Percentiles rank a stretch among this genome's conserved stretches.
Evolutionary conservation across 2,113 vertebrate genomes (phyloP).

Genomic region (Semnornis frantzii): DNA sequence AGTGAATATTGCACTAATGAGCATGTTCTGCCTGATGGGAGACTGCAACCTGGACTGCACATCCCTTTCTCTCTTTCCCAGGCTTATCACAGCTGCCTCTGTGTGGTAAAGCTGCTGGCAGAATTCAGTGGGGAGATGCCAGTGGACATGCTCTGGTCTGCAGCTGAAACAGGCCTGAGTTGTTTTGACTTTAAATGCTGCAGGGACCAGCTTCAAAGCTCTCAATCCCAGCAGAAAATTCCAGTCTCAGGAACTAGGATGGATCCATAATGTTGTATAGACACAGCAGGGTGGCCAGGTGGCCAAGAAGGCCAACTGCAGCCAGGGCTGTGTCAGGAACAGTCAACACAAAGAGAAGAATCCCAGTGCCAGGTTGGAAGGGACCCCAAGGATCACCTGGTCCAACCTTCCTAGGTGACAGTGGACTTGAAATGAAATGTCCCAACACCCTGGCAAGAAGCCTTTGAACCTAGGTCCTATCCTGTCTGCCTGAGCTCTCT

Average conservation of each 20-base stretch:
- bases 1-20: slow-evolving; percentile 65
- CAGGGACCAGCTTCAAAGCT: not conserved
- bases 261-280: not conserved
- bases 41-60: slow-evolving; percentile 23
- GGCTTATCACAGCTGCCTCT: not conserved
- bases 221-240: not conserved
- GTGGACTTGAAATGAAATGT: no score
- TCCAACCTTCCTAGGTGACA: no score
- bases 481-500: no score
- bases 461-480: no score
- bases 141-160: not conserved
- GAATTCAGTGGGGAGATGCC: not conserved
- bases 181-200: not conserved
- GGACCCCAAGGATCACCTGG: no score
- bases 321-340: no score
- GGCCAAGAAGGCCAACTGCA: no score
- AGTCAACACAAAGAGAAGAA: no score
- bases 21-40: slow-evolving; percentile 41
- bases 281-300: not conserved
- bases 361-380: no score
- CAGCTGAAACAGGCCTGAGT: not conserved
- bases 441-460: no score
- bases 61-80: not conserved
- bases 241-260: not conserved
- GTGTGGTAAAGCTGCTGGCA: not conserved